A percentile compares a stretch with the other conserved stretches of the same genome.
These are phyloP conservation scores for Oxytorus armatus DNA, from an alignment of 2,888 invertebrate species.

Conservation along the genomic window DNA sequence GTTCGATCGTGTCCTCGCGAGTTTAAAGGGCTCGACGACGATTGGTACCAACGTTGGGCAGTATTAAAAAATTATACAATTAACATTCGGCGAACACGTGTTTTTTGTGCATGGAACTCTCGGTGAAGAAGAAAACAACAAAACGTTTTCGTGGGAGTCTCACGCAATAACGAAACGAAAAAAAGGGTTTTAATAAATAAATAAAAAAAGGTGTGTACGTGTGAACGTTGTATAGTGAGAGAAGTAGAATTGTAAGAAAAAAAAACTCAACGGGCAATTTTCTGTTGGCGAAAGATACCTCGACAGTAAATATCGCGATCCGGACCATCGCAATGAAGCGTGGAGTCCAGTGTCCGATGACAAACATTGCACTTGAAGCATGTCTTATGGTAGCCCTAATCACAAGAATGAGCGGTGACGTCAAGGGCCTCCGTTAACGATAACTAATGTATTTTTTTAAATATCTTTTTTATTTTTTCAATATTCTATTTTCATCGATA, in stretches of 20 bases:
- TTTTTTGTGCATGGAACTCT: conserved; percentile 18
- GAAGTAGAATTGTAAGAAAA: conserved; percentile 57
- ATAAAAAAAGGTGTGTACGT: conserved; percentile 23
- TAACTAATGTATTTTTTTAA: conserved; percentile 21
- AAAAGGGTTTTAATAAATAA: not conserved
- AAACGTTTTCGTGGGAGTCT: not conserved
- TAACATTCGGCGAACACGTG: conserved; percentile 34
- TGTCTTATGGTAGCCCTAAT: conserved; percentile 94
- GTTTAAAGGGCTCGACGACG: conserved; percentile 21
- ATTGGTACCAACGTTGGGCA: conserved; percentile 4
- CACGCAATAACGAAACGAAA: conserved; percentile 20
- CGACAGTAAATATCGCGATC: conserved; percentile 96
- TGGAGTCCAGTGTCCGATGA: conserved; percentile 93
- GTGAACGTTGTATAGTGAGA: conserved; percentile 36
- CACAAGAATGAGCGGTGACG: conserved; percentile 82
- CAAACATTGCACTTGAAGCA: conserved; percentile 96
- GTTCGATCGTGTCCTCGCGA: too few species aligned
- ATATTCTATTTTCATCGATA: not conserved
- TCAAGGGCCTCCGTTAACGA: conserved; percentile 65
- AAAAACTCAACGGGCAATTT: conserved; percentile 71
- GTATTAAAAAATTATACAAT: conserved; percentile 30
- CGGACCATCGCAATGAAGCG: conserved; percentile 96
- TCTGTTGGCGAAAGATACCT: conserved; percentile 87
- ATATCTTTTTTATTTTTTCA: conserved; percentile 17
- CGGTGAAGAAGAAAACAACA: not conserved